Conservation (phyloP, 1,140 invertebrate genomes). For the Rhopalosiphum padi region DNA sequence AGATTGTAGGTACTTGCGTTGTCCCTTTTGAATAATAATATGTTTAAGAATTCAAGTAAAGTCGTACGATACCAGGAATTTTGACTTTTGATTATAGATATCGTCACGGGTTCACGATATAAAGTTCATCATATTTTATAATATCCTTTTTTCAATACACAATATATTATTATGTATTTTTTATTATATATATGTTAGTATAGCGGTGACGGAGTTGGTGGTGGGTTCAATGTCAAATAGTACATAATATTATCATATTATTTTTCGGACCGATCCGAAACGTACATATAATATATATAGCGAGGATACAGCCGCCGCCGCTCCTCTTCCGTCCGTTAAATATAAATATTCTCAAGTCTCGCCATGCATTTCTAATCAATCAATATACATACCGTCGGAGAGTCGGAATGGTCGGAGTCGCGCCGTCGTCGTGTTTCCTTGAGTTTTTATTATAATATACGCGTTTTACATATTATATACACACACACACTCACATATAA, state of each 20-base stretch:
- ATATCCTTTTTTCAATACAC: neutral
- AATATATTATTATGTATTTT: neutral
- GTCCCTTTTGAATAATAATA: too few species aligned
- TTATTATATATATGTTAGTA: neutral
- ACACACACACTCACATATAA: neutral
- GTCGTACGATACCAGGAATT: too few species aligned
- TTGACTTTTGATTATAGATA: neutral
- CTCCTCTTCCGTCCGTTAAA: neutral
- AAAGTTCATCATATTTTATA: neutral
- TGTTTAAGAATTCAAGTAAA: too few species aligned
- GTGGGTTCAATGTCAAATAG: conserved; percentile 32
- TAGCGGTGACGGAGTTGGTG: neutral
- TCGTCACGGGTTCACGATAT: neutral
- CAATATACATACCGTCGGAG: conserved; percentile 24
- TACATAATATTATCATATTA: conserved; percentile 9
- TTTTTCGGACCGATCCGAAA: neutral
- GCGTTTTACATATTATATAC: conserved; percentile 17
- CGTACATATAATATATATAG: neutral
- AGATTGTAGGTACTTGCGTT: too few species aligned
- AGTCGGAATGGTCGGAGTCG: neutral
- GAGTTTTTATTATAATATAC: neutral
- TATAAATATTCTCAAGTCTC: conserved; percentile 10
- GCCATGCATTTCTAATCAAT: conserved; percentile 45
- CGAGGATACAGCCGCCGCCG: neutral
- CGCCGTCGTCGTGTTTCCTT: conserved; percentile 5